phyloP scores from a whole-genome alignment of 64 coral and sea anemone genomes.

The Pocillopora damicornis region DNA sequence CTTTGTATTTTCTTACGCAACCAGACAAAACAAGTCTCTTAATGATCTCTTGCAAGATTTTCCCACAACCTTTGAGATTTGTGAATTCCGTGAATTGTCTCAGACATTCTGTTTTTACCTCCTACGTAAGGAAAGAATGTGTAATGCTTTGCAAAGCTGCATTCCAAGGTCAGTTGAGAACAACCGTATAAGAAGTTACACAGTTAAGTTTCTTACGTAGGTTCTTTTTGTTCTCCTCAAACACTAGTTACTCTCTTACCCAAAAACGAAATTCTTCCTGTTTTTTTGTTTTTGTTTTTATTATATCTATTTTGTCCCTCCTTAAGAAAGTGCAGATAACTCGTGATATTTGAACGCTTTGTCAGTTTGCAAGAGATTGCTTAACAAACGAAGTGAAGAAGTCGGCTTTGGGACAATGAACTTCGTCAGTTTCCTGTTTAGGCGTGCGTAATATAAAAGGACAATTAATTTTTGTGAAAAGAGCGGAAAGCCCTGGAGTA shows the following conservation, averaged over 20 bases:
- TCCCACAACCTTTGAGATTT: background rate
- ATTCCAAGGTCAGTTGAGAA: background rate
- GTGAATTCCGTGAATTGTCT: background rate
- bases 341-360: too few relatives aligned
- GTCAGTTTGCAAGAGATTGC: background rate
- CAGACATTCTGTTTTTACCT: background rate
- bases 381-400: background rate
- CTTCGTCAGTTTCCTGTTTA: conserved; percentile 33
- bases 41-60: background rate
- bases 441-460: background rate
- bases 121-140: background rate
- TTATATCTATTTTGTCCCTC: too few relatives aligned
- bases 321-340: too few relatives aligned
- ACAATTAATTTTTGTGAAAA: background rate
- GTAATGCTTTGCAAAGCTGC: background rate
- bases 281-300: too few relatives aligned
- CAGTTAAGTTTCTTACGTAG: background rate
- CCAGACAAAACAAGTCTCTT: background rate
- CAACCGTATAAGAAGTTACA: background rate
- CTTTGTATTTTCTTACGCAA: background rate
- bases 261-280: too few relatives aligned
- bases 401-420: conserved; percentile 12
- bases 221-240: background rate
- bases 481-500: conserved; percentile 12
- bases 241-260: too few relatives aligned